Conservation (phyloP, 2,888 invertebrate species). For the Lottia scabra region DNA sequence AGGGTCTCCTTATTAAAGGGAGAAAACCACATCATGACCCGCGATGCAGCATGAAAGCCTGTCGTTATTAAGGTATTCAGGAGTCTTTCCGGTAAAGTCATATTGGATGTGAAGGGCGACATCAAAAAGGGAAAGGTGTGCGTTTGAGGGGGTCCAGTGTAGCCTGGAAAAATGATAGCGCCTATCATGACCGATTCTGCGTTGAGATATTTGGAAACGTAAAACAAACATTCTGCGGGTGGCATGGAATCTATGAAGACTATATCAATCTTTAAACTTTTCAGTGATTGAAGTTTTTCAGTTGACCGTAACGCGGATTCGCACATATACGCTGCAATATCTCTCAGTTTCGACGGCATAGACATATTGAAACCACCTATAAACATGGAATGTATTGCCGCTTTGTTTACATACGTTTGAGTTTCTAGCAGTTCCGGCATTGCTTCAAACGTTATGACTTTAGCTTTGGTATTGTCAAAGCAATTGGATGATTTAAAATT, state of each 20-base stretch:
- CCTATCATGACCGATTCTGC: background rate
- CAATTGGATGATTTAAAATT: background rate
- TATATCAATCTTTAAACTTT: background rate
- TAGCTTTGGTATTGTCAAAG: background rate
- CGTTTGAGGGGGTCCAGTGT: background rate
- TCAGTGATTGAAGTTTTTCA: background rate
- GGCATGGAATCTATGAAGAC: background rate
- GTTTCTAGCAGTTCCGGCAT: background rate
- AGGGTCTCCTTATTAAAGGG: background rate
- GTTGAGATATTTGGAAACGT: background rate
- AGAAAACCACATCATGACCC: background rate
- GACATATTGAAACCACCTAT: too few species aligned
- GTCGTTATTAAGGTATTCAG: background rate
- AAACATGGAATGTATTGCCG: too few species aligned
- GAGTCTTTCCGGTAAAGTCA: constrained; percentile 16
- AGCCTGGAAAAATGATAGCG: background rate
- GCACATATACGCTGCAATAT: background rate
- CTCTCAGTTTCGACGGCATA: background rate
- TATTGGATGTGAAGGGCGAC: background rate
- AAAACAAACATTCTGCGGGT: background rate
- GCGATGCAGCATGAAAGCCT: background rate
- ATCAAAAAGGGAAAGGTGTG: background rate
- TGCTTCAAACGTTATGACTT: background rate
- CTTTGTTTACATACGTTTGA: too few species aligned
- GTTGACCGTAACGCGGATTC: background rate